phyloP scores from a whole-genome alignment of 2,888 invertebrate species.

The Frankliniella fusca region DNA sequence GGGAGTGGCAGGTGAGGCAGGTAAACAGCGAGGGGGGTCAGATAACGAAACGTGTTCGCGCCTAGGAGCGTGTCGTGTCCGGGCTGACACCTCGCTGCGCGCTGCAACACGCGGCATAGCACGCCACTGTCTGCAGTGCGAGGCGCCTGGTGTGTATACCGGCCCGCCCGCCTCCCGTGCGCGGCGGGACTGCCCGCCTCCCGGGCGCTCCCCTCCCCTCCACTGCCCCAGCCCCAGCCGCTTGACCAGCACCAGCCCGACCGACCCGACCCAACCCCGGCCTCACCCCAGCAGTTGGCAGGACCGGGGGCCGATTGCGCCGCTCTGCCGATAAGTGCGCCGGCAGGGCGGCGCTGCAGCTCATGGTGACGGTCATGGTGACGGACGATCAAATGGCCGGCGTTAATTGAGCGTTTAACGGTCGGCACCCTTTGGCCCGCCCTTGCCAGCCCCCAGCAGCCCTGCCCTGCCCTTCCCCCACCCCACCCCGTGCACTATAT shows the following conservation, averaged over 20 bases:
- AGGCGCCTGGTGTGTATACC: neutral
- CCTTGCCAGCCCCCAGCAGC: neutral
- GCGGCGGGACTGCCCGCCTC: neutral
- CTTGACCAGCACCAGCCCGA: too few relatives aligned
- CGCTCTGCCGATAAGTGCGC: neutral
- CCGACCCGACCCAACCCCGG: too few relatives aligned
- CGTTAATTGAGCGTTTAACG: too few relatives aligned
- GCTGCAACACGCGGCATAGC: neutral
- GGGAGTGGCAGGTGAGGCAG: too few relatives aligned
- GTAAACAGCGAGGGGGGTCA: too few relatives aligned
- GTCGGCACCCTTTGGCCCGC: too few relatives aligned
- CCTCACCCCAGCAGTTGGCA: neutral
- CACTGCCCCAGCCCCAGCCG: too few relatives aligned
- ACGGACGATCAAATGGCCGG: too few relatives aligned
- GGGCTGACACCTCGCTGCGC: neutral
- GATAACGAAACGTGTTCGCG: too few relatives aligned
- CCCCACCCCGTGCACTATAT: neutral
- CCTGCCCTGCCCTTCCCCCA: neutral
- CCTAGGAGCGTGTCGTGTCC: neutral
- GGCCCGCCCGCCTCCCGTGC: neutral
- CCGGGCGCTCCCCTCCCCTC: neutral
- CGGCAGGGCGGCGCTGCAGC: neutral
- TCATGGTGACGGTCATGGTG: too few relatives aligned
- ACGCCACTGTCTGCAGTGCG: too few relatives aligned
- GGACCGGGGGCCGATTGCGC: neutral